Conservation (phyloP, 2,797 vertebrate genomes). For the Premnoplex brunnescens region DNA sequence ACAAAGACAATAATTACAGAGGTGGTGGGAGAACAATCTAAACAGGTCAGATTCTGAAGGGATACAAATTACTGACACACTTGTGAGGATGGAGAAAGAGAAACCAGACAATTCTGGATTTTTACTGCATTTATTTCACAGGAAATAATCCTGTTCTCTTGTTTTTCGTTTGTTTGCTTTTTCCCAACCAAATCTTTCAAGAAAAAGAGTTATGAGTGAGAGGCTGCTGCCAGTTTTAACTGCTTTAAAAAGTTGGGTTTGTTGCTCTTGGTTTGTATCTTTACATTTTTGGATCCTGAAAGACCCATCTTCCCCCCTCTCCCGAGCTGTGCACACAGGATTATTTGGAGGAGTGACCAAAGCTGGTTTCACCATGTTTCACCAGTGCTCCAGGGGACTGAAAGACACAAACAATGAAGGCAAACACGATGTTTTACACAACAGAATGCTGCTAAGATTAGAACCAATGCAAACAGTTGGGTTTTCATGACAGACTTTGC, state of each 20-base stretch:
- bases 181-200: background rate
- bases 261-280: background rate
- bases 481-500: background rate
- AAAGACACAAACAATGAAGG: background rate
- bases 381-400: background rate
- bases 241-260: background rate
- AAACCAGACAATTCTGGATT: background rate
- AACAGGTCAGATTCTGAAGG: conserved; percentile 9
- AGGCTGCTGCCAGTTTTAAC: background rate
- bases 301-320: background rate
- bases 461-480: background rate
- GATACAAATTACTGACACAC: background rate
- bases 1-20: background rate
- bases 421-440: background rate
- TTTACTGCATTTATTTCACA: background rate
- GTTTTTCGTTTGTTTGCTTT: background rate
- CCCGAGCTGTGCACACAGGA: fast-evolving
- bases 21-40: background rate
- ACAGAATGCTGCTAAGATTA: conserved; percentile 10
- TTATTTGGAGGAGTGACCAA: background rate
- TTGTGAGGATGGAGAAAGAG: background rate
- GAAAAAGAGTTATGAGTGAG: background rate
- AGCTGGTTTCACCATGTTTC: background rate
- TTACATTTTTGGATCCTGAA: background rate
- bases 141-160: background rate